Evolutionary conservation across 35 echinoderm and acorn worm genomes (phyloP), one percentile per base, ranked within the genome.

Genomic region (Chiridota heheva): DNA sequence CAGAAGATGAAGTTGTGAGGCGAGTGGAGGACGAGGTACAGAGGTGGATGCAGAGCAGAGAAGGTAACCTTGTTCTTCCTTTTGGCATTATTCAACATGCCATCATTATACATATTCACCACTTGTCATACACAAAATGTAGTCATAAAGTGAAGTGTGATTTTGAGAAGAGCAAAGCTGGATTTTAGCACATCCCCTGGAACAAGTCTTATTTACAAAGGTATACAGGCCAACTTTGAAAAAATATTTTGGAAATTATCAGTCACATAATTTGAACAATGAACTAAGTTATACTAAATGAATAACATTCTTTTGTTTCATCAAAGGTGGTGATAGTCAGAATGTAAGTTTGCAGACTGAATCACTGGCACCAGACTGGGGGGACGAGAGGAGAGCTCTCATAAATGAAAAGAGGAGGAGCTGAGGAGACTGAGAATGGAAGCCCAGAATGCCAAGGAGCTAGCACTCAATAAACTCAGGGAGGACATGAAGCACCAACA

Each of bases 1-100:
- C 62, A 26, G 85, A 87, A 28, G 60, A 42, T 7, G 85, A 87
- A 53, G 78, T 73, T 73, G 37, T 70, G 37, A 34, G 36, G 30
- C 78, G 58, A 33, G 16, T 87, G 37, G 75, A 87, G n/a, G 44
- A 44, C 7, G 46, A 78, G 42, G 59, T 87, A 4, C 46, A 82
- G 8, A 4, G 53, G 34, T 69, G 57, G 27, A 15, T 69, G 8
- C 8, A 51, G 8, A 51, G n/a, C 47, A 12, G 8, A 12, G n/a
- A 8, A 51, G 8, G 47, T 51, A 12, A 51, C 47, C 8, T 8
- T 51, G n/a, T n/a, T 51, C n/a, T 51, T 12, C n/a, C n/a, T 51
- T 10, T 51, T 51, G 22, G 8, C 22, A 12, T 10, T 51, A 22
- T 51, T 51, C 47, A 12, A 51, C 8, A 10, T 51, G 47, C 22